Conservation (phyloP, 1,140 invertebrate species). For the Lysiphlebus fabarum region DNA sequence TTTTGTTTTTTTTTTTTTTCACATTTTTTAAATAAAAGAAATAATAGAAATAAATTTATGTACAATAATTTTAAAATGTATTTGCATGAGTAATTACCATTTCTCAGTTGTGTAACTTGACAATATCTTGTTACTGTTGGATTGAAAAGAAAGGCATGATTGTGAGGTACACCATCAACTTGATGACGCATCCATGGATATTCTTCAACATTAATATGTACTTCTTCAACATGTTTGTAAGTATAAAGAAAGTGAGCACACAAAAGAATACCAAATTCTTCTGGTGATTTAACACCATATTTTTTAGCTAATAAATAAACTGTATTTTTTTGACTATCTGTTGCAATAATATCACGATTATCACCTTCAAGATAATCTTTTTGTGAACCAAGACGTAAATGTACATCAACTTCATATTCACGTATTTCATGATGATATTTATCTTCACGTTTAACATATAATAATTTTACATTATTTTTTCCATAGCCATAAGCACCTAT, state of each 20-base stretch:
- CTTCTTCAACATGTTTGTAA: conserved; percentile 68
- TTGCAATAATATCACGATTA: conserved; percentile 73
- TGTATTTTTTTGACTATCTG: conserved; percentile 79
- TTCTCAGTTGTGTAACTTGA: conserved; percentile 61
- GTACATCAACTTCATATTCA: conserved; percentile 71
- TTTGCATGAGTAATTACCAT: conserved; percentile 54
- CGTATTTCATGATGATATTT: conserved; percentile 62
- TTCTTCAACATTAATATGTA: conserved; percentile 65
- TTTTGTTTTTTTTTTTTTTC: too few relatives aligned
- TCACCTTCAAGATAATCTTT: conserved; percentile 66
- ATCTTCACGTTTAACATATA: conserved; percentile 66
- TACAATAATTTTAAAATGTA: too few relatives aligned
- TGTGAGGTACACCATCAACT: conserved; percentile 60
- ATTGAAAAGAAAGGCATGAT: conserved; percentile 70
- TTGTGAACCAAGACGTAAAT: conserved; percentile 65
- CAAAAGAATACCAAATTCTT: conserved; percentile 68
- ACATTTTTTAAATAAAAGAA: too few relatives aligned
- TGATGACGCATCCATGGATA: conserved; percentile 70
- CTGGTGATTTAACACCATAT: conserved; percentile 68
- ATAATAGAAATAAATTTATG: too few relatives aligned
- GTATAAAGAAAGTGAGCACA: conserved; percentile 70
- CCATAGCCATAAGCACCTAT: conserved; percentile 69
- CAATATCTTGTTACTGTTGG: conserved; percentile 64
- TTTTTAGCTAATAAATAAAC: conserved; percentile 77
- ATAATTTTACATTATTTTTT: conserved; percentile 69